Evolutionary conservation across 64 coral and sea anemone genomes (phyloP).

Genomic region (Astreopora myriophthalma): DNA sequence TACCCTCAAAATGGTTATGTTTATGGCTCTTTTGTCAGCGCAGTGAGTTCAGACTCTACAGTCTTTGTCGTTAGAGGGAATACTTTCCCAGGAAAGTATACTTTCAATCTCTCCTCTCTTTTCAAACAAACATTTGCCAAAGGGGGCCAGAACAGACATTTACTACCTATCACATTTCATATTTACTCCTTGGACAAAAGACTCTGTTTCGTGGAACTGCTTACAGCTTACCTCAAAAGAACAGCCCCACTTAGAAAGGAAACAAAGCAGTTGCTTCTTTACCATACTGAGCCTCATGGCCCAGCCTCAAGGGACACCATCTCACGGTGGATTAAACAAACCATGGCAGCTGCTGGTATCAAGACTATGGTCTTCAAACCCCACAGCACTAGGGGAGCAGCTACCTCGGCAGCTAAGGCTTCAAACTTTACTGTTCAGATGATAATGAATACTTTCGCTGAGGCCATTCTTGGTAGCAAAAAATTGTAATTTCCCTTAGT

Average conservation of each 20-base stretch:
- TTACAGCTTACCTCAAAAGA: neutral
- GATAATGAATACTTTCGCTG: neutral
- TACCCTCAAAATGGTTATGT: constrained; percentile 47
- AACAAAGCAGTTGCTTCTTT: neutral
- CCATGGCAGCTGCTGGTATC: neutral
- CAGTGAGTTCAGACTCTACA: constrained; percentile 52
- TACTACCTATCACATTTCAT: neutral
- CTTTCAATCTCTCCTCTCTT: too few relatives aligned
- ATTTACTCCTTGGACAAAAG: neutral
- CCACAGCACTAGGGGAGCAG: neutral
- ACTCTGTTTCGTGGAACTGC: neutral
- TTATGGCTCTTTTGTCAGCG: constrained; percentile 64
- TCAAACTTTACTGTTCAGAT: neutral
- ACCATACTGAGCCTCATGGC: too few relatives aligned
- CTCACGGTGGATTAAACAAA: neutral
- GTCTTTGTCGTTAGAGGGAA: too few relatives aligned
- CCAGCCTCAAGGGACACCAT: neutral
- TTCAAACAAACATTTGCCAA: too few relatives aligned
- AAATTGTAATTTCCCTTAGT: neutral
- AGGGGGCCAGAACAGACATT: neutral
- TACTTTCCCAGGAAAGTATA: too few relatives aligned
- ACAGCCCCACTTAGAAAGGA: neutral
- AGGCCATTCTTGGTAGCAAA: neutral
- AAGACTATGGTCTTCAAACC: neutral
- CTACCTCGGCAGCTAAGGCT: neutral